Conservation (phyloP, 2,113 vertebrate species). For the Menura novaehollandiae region DNA sequence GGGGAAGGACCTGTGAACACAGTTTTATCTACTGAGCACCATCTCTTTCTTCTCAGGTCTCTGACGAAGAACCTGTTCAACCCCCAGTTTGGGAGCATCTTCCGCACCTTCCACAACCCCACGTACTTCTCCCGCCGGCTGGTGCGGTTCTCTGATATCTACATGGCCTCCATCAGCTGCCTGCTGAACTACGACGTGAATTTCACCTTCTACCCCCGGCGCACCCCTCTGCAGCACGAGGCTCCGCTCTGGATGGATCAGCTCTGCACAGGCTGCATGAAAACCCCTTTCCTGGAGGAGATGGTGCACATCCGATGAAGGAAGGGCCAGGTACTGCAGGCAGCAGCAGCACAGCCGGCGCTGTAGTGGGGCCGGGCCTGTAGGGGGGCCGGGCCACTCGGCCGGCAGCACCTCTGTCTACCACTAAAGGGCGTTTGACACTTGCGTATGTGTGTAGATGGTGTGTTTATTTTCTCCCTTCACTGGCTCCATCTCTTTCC, state of each 20-base stretch:
- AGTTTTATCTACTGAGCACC: background rate
- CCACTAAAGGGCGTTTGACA: constrained; percentile 56
- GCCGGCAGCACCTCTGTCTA: constrained; percentile 8
- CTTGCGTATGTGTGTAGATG: background rate
- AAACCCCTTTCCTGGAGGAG: constrained; percentile 80
- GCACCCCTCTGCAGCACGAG: constrained; percentile 80
- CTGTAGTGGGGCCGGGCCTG: background rate
- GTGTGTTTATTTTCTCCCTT: background rate
- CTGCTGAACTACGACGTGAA: constrained; percentile 77
- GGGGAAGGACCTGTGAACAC: background rate
- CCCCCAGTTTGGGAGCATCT: constrained; percentile 82
- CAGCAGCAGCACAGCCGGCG: background rate
- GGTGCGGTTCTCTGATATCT: constrained; percentile 80
- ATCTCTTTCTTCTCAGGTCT: constrained; percentile 56
- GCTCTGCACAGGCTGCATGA: constrained; percentile 84
- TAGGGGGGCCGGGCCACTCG: background rate
- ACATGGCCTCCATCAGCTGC: constrained; percentile 83
- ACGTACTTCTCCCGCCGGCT: constrained; percentile 81
- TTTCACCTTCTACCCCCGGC: constrained; percentile 82
- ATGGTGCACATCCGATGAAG: constrained; percentile 82
- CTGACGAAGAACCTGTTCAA: constrained; percentile 82
- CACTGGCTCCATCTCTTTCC: background rate
- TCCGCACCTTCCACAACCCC: constrained; percentile 83
- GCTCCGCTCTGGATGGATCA: constrained; percentile 84
- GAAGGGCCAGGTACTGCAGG: background rate